These are phyloP conservation scores for Climacteris rufus DNA, from an alignment of 2,113 vertebrate species.

Conservation along the genomic window DNA sequence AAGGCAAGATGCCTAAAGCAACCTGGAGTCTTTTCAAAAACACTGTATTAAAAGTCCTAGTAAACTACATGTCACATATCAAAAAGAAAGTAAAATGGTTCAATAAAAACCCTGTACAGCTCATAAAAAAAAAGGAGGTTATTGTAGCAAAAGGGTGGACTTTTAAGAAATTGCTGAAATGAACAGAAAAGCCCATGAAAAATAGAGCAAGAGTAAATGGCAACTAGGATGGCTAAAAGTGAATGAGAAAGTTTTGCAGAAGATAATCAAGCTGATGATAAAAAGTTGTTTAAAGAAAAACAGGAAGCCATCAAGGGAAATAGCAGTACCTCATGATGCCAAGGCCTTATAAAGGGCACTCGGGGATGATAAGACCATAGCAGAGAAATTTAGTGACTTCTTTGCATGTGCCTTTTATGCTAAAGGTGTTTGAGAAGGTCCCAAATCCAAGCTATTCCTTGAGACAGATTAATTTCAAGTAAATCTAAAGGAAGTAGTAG, in stretches of 20 bases:
- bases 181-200: background rate
- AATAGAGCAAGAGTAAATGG: background rate
- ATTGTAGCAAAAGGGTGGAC: background rate
- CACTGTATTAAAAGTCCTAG: background rate
- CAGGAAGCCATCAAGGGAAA: background rate
- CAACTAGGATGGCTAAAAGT: background rate
- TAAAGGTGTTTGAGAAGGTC: background rate
- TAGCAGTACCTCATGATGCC: background rate
- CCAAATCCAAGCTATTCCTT: background rate
- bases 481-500: background rate
- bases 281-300: background rate
- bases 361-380: fast-evolving
- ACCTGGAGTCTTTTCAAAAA: slow-evolving; percentile 31
- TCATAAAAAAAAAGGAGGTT: background rate
- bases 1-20: slow-evolving; percentile 28
- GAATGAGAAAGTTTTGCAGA: background rate
- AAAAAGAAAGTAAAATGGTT: background rate
- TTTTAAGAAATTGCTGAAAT: background rate
- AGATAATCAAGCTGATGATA: background rate
- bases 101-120: background rate
- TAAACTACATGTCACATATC: background rate
- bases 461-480: background rate
- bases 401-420: background rate
- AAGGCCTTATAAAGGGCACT: background rate
- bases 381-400: background rate